Conservation (phyloP, 2,797 vertebrate species). For the Ambastaia sidthimunki region DNA sequence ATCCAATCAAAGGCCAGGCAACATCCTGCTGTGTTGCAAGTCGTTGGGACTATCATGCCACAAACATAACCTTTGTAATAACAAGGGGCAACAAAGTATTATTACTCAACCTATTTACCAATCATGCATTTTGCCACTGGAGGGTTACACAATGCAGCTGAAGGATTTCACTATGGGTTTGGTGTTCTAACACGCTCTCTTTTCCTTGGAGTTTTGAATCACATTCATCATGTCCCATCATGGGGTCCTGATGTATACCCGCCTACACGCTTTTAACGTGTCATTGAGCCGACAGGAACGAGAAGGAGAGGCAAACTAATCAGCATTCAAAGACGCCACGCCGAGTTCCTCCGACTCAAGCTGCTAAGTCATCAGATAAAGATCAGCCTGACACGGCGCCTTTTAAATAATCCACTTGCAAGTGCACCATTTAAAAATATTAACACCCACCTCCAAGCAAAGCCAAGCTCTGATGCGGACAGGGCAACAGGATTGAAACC, state of each 20-base stretch:
- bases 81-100: constrained; percentile 3
- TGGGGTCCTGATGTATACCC: constrained; percentile 12
- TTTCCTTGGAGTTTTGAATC: neutral
- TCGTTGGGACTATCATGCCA: neutral
- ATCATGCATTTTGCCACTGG: neutral
- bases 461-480: constrained; percentile 55
- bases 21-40: constrained; percentile 37
- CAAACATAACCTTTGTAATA: constrained; percentile 21
- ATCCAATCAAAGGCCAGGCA: constrained; percentile 30
- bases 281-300: neutral
- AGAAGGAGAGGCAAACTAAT: constrained; percentile 63
- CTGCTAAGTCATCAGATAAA: constrained; percentile 72
- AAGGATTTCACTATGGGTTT: constrained; percentile 3
- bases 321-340: constrained; percentile 72
- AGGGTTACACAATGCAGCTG: neutral
- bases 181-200: too few relatives aligned
- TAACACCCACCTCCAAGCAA: constrained; percentile 62
- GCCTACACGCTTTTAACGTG: neutral
- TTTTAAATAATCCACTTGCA: constrained; percentile 78
- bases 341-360: constrained; percentile 64
- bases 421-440: constrained; percentile 71
- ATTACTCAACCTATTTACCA: constrained; percentile 20
- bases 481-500: constrained; percentile 31
- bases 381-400: constrained; percentile 70
- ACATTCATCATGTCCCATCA: constrained; percentile 1